Evolutionary conservation across 2,113 vertebrate species (phyloP), one percentile per base, ranked within the genome.

Genomic region (Thymallus thymallus): DNA sequence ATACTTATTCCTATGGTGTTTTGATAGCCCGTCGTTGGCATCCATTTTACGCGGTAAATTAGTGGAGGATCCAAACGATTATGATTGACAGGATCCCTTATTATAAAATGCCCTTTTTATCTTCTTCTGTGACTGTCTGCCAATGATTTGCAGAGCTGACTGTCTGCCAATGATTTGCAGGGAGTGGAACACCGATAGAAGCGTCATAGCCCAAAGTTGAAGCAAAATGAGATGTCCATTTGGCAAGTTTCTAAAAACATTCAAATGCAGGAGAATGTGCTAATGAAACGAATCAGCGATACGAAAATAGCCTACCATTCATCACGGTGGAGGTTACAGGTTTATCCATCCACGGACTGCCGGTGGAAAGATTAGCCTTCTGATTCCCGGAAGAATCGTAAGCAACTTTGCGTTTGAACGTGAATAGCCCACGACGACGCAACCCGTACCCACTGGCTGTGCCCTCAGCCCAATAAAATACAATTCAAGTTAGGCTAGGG

Each of bases 41-140:
- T 91, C 90, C 90, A 92, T 91, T 86, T 90, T 87, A 87, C 81
- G 81, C 73, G 73, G 79, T 80, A 84, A 79, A 88, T 86, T 68
- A 76, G 72, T 65, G 86, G 76, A 84, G 82, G 48, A 66, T 12
- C 51, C 51, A 18, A 41, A 41, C 14, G n/a, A 26, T 6, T 58
- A 56, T 60, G 58, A 62, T 62, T 86, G 77, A 69, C 80, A 76
- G 16, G 80, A 80, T 68, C 13, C 29, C 58, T 60, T 30, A 5
- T 35, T 6, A 22, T 80, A 77, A 76, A 84, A 85, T 86, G 84
- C 14, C n/a, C 83, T 81, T 26, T 30, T 69, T 71, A 22, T 45
- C 35, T 23, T 3, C 1, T 23, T 14, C 16, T 20, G 32, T 13
- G 5, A 67, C 3, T 64, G 9, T 41, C 35, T 41, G 29, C 46